phyloP scores from a whole-genome alignment of 1,140 invertebrate species.

The Pseudomyrmex dendroicus region DNA sequence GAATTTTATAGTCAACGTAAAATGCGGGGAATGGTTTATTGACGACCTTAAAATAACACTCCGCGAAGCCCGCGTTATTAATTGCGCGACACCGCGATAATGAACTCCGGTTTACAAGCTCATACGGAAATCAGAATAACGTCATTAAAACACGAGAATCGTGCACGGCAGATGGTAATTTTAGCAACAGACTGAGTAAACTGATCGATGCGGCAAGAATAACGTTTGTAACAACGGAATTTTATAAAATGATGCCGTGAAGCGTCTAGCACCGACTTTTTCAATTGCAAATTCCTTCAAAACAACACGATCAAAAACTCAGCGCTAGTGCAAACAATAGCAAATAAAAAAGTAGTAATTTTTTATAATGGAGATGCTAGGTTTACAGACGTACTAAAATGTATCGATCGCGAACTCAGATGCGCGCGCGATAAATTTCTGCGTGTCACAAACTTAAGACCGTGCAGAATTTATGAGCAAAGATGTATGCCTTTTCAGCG shows the following conservation, averaged over 20 bases:
- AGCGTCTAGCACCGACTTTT: too few relatives aligned
- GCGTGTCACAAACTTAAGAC: constrained; percentile 9
- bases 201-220: neutral
- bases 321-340: too few relatives aligned
- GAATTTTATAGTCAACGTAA: constrained; percentile 64
- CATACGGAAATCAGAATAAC: constrained; percentile 15
- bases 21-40: constrained; percentile 57
- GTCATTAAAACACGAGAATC: constrained; percentile 13
- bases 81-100: constrained; percentile 31
- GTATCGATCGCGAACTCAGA: neutral
- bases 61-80: constrained; percentile 22
- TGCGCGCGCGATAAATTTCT: neutral
- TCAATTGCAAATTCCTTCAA: too few relatives aligned
- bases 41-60: constrained; percentile 55
- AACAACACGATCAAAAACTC: too few relatives aligned
- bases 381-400: too few relatives aligned
- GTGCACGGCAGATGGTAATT: neutral
- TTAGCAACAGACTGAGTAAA: neutral
- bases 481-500: constrained; percentile 1
- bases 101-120: neutral
- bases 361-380: too few relatives aligned
- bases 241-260: neutral
- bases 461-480: constrained; percentile 14
- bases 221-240: neutral
- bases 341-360: too few relatives aligned